A percentile compares a stretch with the other conserved stretches of the same genome.
Conservation (phyloP, 2,113 vertebrate genomes). For the Philantomba maxwellii region DNA sequence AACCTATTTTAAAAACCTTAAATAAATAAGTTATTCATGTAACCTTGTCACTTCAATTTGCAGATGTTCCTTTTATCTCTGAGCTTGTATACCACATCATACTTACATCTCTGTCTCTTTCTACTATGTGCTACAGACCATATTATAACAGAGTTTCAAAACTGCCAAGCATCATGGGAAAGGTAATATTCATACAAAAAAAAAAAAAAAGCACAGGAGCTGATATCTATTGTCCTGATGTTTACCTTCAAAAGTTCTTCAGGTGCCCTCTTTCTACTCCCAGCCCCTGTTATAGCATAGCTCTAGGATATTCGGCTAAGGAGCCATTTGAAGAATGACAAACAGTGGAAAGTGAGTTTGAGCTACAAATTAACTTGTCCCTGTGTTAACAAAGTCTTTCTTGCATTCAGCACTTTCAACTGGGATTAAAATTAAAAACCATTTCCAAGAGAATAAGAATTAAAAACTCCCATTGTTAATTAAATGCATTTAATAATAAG, state of each 20-base stretch:
- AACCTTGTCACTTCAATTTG: slow-evolving; percentile 69
- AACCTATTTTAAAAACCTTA: slow-evolving; percentile 19
- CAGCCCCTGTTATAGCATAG: background rate
- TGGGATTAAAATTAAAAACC: background rate
- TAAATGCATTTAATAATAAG: background rate
- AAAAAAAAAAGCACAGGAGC: background rate
- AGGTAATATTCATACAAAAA: slow-evolving; percentile 30
- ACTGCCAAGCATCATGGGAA: slow-evolving; percentile 49
- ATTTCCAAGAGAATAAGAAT: slow-evolving; percentile 10
- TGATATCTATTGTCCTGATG: background rate
- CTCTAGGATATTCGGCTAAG: background rate
- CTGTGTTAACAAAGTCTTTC: background rate
- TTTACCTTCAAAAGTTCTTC: background rate
- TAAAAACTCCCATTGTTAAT: background rate
- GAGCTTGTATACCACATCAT: background rate
- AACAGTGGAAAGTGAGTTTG: background rate
- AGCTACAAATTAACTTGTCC: background rate
- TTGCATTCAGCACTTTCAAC: background rate
- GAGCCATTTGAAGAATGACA: background rate
- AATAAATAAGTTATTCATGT: slow-evolving; percentile 52
- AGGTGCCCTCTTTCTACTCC: background rate
- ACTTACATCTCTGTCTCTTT: slow-evolving; percentile 53
- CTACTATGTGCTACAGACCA: slow-evolving; percentile 45
- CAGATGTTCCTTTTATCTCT: slow-evolving; percentile 40
- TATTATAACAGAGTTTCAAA: slow-evolving; percentile 51